Conservation (phyloP, 2,888 invertebrate genomes). For the Anarsia innoxiella region DNA sequence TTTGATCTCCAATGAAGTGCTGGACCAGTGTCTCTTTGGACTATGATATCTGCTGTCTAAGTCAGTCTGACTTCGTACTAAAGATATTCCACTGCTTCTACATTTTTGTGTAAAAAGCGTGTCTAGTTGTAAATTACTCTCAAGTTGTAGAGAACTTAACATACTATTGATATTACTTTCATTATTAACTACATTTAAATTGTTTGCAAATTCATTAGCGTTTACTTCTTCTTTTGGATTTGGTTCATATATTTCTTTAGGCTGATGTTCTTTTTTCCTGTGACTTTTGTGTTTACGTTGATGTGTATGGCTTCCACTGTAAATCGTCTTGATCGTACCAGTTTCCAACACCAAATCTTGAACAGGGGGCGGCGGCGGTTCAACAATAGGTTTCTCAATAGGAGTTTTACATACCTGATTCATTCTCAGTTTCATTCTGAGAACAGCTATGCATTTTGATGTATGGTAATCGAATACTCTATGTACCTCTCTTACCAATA, state of each 20-base stretch:
- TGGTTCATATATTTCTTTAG: too few species aligned
- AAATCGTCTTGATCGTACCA: conserved; percentile 35
- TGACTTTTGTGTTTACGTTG: too few species aligned
- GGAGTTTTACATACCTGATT: conserved; percentile 42
- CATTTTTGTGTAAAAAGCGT: too few species aligned
- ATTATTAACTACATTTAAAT: too few species aligned
- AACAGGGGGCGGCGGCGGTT: too few species aligned
- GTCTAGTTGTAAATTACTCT: too few species aligned
- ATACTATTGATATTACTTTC: too few species aligned
- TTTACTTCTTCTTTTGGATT: too few species aligned
- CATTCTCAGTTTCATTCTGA: conserved; percentile 40
- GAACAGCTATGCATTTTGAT: conserved; percentile 41
- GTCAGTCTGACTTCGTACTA: conserved; percentile 30
- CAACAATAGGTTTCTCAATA: too few species aligned
- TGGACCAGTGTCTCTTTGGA: conserved; percentile 37
- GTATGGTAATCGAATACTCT: conserved; percentile 43
- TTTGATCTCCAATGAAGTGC: conserved; percentile 21
- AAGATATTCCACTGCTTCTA: background rate
- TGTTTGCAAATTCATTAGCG: too few species aligned
- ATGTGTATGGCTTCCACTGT: conserved; percentile 22
- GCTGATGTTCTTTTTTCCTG: too few species aligned
- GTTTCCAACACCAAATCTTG: conserved; percentile 18
- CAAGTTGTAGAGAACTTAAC: too few species aligned
- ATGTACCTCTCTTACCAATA: conserved; percentile 29
- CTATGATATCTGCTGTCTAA: conserved; percentile 22